These are phyloP conservation scores for Dryobates pubescens DNA, from an alignment of 2,797 vertebrate species.

Conservation along the genomic window DNA sequence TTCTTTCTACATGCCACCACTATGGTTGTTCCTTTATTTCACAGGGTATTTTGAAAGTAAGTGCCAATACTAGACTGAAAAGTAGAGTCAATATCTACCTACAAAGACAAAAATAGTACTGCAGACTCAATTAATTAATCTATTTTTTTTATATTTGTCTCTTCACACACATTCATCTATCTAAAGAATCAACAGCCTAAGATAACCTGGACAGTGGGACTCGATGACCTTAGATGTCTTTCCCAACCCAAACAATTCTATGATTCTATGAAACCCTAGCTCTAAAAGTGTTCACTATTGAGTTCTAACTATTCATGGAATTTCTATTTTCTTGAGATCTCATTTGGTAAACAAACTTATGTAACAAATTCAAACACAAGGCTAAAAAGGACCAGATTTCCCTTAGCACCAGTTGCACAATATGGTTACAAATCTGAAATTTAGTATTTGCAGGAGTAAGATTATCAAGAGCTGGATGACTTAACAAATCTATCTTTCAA, in stretches of 20 bases:
- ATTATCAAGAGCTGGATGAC: not conserved
- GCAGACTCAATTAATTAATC: not conserved
- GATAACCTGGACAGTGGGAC: not conserved
- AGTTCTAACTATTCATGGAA: not conserved
- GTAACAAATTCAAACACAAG: not conserved
- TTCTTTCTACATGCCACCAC: not conserved
- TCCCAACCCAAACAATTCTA: no score
- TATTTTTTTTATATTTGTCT: not conserved
- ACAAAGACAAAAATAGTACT: not conserved
- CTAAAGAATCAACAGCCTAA: not conserved
- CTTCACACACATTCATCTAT: not conserved
- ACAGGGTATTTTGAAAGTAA: not conserved
- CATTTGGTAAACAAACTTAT: not conserved
- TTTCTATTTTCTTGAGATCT: not conserved
- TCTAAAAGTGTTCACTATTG: not conserved
- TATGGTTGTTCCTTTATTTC: not conserved
- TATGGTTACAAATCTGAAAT: not conserved
- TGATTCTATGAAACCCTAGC: not conserved
- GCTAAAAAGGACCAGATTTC: not conserved
- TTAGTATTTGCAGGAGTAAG: fast-evolving
- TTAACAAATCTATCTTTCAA: not conserved
- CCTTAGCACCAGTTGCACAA: not conserved
- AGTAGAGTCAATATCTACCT: not conserved
- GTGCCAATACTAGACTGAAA: not conserved
- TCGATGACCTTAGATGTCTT: no score